Conservation (phyloP, 2,888 invertebrate genomes). For the Ormyrus labotus region DNA sequence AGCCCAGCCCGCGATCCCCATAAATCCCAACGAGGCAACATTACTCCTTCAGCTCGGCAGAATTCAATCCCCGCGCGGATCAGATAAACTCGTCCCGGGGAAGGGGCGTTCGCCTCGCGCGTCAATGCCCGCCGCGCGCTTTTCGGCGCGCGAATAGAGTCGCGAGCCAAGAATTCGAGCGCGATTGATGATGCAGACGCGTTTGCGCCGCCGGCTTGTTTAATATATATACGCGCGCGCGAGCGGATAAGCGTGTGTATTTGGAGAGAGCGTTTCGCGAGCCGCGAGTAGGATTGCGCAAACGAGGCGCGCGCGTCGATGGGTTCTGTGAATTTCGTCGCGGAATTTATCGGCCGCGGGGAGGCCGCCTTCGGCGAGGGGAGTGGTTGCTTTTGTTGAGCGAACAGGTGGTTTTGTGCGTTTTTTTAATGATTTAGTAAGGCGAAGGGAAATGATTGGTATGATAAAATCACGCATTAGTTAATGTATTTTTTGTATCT, state of each 20-base stretch:
- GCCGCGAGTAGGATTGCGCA: constrained; percentile 1
- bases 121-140: neutral
- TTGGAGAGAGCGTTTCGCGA: neutral
- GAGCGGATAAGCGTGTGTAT: neutral
- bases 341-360: no score
- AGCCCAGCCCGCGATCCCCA: no score
- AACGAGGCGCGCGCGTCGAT: neutral
- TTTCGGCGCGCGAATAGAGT: constrained; percentile 20
- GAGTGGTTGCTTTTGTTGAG: no score
- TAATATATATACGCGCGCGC: neutral
- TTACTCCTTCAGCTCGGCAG: no score
- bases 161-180: neutral
- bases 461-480: no score
- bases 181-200: neutral
- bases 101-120: neutral
- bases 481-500: no score
- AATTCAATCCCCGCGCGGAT: neutral
- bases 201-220: neutral
- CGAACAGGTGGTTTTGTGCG: no score
- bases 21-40: no score
- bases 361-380: no score
- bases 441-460: no score
- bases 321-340: neutral
- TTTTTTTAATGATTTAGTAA: no score
- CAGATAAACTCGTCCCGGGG: no score